A percentile compares a stretch with the other conserved stretches of the same genome.
These are phyloP conservation scores for Manis pentadactyla DNA, from an alignment of 2,797 vertebrate species.

Conservation along the genomic window DNA sequence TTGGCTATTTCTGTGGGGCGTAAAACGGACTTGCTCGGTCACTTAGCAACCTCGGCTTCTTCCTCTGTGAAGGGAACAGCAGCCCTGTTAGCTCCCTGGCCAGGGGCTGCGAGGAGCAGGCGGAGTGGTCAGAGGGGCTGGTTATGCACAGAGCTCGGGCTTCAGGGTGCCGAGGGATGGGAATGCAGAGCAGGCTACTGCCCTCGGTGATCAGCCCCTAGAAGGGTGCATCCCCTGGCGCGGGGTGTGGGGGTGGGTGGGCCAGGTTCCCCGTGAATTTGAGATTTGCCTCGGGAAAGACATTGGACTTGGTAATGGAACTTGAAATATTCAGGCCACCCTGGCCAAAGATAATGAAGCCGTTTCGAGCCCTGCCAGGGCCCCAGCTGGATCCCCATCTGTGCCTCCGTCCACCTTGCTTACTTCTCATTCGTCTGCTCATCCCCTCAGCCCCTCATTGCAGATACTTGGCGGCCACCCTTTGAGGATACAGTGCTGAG, in stretches of 20 bases:
- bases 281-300: not conserved
- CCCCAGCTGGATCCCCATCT: not conserved
- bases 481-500: not conserved
- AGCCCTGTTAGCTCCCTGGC: not conserved
- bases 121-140: not conserved
- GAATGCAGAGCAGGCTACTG: not conserved
- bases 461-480: not conserved
- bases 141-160: not conserved
- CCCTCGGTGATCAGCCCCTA: not conserved
- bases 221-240: not conserved
- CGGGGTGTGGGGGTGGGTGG: not conserved
- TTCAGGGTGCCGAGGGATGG: not conserved
- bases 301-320: not conserved
- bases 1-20: not conserved
- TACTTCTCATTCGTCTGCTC: not conserved
- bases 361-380: not conserved
- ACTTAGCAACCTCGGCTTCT: not conserved
- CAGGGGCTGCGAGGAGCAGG: not conserved
- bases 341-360: not conserved
- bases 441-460: not conserved
- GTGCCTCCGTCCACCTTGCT: not conserved
- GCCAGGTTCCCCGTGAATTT: not conserved
- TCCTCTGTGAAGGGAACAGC: not conserved
- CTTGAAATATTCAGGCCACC: not conserved
- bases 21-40: not conserved